Percentiles rank a stretch among this genome's conserved stretches.
Conservation (phyloP, 2,797 vertebrate genomes). For the Rhinatrema bivittatum region DNA sequence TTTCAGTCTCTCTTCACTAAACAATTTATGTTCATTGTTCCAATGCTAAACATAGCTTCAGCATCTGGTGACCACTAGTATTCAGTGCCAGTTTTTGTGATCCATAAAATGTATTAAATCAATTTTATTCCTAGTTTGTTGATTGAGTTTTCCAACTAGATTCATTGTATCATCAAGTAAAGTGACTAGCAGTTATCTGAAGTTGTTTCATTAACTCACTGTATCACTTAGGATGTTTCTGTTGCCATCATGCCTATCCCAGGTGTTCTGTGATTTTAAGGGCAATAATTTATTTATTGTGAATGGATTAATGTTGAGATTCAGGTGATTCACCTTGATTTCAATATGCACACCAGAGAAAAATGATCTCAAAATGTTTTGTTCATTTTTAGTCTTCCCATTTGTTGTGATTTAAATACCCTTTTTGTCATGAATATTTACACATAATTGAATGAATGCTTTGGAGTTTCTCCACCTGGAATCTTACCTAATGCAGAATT, state of each 20-base stretch:
- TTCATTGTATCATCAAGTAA: slow-evolving; percentile 55
- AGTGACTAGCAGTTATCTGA: slow-evolving; percentile 54
- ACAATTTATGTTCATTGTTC: slow-evolving; percentile 15
- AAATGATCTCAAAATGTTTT: background rate
- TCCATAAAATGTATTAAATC: slow-evolving; percentile 42
- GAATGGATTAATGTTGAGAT: slow-evolving; percentile 8
- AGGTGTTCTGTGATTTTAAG: slow-evolving; percentile 5
- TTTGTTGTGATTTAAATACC: too few species aligned
- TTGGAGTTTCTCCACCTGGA: too few species aligned
- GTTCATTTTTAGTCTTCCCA: background rate
- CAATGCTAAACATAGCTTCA: slow-evolving; percentile 10
- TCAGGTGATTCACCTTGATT: background rate
- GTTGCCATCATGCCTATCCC: slow-evolving; percentile 19
- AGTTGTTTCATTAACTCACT: slow-evolving; percentile 47
- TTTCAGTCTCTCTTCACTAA: slow-evolving; percentile 9
- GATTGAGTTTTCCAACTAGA: slow-evolving; percentile 50
- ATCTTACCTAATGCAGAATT: too few species aligned
- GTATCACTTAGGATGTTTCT: slow-evolving; percentile 21
- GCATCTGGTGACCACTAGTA: slow-evolving; percentile 38
- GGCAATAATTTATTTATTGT: slow-evolving; percentile 18
- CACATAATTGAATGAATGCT: too few species aligned
- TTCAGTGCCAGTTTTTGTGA: slow-evolving; percentile 32
- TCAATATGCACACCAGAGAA: background rate
- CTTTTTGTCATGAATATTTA: too few species aligned
- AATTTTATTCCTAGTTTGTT: slow-evolving; percentile 46